These are phyloP conservation scores for Drosophila carrolli DNA, from an alignment of 1,140 invertebrate species.

Conservation along the genomic window DNA sequence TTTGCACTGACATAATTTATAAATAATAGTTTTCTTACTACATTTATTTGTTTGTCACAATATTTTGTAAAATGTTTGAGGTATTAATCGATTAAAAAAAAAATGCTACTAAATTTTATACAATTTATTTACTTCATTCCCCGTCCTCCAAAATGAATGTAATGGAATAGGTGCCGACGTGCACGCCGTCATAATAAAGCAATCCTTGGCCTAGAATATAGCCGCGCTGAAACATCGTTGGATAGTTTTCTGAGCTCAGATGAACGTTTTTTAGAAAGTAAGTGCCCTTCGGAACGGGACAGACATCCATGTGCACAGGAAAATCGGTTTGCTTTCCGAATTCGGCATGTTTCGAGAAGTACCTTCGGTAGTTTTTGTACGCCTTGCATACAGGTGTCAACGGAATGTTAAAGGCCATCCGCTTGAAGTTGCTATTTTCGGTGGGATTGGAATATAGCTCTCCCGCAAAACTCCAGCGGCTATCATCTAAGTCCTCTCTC, in stretches of 20 bases:
- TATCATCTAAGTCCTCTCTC: conserved; percentile 18
- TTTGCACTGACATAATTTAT: background rate
- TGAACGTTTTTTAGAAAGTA: conserved; percentile 34
- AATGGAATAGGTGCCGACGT: background rate
- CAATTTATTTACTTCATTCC: no score
- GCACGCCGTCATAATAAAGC: background rate
- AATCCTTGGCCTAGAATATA: background rate
- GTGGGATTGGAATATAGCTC: conserved; percentile 19
- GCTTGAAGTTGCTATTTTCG: conserved; percentile 19
- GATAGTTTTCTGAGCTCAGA: conserved; percentile 21
- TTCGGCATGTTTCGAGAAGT: background rate
- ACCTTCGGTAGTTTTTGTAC: background rate
- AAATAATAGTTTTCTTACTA: no score
- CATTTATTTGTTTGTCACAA: no score
- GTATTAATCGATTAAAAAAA: no score
- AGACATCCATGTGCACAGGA: conserved; percentile 12
- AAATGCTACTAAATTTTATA: no score
- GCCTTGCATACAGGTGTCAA: background rate
- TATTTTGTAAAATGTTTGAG: no score
- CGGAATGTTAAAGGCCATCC: background rate
- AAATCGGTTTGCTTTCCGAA: conserved; percentile 21
- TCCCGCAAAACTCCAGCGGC: background rate
- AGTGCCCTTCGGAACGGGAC: conserved; percentile 22
- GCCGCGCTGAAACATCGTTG: conserved; percentile 5
- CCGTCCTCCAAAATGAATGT: background rate